Percentiles rank a stretch among this genome's conserved stretches.
These are phyloP conservation scores for Paguma larvata DNA, from an alignment of 2,797 vertebrate genomes.

Conservation along the genomic window DNA sequence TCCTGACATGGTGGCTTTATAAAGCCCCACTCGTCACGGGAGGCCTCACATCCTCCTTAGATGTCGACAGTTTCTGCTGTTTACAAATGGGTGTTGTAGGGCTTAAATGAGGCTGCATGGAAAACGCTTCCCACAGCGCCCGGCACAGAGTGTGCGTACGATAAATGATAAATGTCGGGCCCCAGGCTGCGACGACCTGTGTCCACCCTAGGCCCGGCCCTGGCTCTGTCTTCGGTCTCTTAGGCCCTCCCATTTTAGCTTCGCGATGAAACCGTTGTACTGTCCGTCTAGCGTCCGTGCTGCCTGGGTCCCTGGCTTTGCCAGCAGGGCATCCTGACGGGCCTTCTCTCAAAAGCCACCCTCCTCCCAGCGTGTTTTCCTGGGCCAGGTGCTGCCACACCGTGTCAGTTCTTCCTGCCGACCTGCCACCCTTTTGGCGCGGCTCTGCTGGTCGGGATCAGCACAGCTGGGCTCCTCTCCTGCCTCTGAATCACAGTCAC, in stretches of 20 bases:
- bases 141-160: neutral
- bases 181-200: neutral
- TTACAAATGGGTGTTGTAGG: neutral
- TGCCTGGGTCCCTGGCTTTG: neutral
- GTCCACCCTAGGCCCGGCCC: neutral
- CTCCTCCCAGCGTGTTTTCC: neutral
- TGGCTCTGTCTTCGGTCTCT: neutral
- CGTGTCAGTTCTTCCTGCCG: neutral
- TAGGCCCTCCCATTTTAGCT: neutral
- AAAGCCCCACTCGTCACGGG: neutral
- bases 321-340: neutral
- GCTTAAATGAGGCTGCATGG: neutral
- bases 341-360: neutral
- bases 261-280: neutral
- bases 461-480: neutral
- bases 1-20: neutral
- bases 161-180: neutral
- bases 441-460: neutral
- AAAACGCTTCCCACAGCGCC: neutral
- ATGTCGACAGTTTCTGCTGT: neutral
- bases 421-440: neutral
- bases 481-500: neutral
- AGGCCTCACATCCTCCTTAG: neutral
- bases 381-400: neutral
- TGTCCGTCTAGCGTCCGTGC: neutral